Conservation (phyloP, 2,888 invertebrate species). For the Phengaris alcon region DNA sequence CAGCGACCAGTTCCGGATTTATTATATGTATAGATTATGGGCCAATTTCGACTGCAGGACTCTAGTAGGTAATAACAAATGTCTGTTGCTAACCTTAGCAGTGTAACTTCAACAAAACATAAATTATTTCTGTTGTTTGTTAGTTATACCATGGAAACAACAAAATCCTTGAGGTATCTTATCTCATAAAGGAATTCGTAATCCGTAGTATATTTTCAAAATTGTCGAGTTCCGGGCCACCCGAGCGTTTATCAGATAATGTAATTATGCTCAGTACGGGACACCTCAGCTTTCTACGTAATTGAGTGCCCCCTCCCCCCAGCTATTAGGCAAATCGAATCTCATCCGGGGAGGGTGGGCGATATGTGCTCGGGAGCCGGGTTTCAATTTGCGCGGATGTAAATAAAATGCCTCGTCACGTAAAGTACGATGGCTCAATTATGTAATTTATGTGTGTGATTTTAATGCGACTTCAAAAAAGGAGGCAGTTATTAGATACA, state of each 20-base stretch:
- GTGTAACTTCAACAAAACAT: too few relatives aligned
- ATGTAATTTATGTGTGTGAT: conserved; percentile 23
- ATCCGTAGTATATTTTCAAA: too few relatives aligned
- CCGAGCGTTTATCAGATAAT: conserved; percentile 73
- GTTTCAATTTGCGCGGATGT: conserved; percentile 75
- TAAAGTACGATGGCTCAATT: conserved; percentile 37
- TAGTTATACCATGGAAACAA: too few relatives aligned
- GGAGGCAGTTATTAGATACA: background rate
- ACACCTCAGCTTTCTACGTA: conserved; percentile 72
- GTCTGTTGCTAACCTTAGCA: too few relatives aligned
- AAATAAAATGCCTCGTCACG: conserved; percentile 64
- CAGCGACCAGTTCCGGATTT: too few relatives aligned
- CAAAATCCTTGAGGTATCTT: too few relatives aligned
- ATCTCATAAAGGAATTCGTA: too few relatives aligned
- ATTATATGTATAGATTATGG: too few relatives aligned
- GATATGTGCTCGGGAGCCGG: conserved; percentile 66
- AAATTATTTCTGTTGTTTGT: too few relatives aligned
- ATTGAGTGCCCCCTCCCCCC: conserved; percentile 68
- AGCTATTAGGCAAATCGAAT: conserved; percentile 79
- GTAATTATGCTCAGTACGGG: conserved; percentile 73
- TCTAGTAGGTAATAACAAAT: too few relatives aligned
- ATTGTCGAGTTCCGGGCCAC: conserved; percentile 28
- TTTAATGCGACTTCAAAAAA: background rate
- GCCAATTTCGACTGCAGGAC: too few relatives aligned
- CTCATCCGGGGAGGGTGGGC: conserved; percentile 56